phyloP scores from a whole-genome alignment of 2,113 vertebrate genomes.

The Cervus canadensis region DNA sequence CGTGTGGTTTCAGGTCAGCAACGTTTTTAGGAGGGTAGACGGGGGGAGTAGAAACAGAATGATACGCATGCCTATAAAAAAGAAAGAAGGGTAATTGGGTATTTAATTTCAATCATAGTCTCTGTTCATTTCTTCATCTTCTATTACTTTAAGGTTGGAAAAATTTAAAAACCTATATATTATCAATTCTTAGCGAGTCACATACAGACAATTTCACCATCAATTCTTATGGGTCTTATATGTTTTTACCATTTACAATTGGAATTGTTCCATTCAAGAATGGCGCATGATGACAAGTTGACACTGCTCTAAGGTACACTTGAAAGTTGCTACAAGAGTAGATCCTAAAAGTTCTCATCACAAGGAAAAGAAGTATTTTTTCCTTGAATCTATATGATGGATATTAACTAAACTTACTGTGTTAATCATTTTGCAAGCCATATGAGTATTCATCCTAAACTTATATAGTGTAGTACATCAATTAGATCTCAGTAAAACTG shows the following conservation, averaged over 20 bases:
- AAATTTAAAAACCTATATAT: neutral
- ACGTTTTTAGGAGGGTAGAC: slow-evolving; percentile 85
- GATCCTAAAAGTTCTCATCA: neutral
- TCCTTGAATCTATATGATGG: neutral
- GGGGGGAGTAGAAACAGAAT: slow-evolving; percentile 87
- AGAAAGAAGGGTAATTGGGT: neutral
- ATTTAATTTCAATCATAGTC: neutral
- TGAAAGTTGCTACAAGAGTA: neutral
- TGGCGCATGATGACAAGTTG: neutral
- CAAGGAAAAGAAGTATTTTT: neutral
- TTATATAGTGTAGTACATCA: neutral
- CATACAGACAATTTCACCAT: neutral
- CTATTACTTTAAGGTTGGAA: neutral
- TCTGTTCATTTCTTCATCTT: neutral
- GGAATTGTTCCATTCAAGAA: neutral
- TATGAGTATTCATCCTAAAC: neutral
- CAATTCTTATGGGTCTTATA: neutral
- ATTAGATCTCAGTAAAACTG: neutral
- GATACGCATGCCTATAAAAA: slow-evolving; percentile 89
- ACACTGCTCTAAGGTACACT: neutral
- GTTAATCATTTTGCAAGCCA: neutral
- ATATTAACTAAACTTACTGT: neutral
- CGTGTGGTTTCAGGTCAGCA: slow-evolving; percentile 88
- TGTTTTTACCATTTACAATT: neutral
- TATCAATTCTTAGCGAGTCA: neutral